A percentile compares a stretch with the other conserved stretches of the same genome.
These are phyloP conservation scores for Thunnus thynnus DNA, from an alignment of 2,113 vertebrate genomes.

Conservation along the genomic window DNA sequence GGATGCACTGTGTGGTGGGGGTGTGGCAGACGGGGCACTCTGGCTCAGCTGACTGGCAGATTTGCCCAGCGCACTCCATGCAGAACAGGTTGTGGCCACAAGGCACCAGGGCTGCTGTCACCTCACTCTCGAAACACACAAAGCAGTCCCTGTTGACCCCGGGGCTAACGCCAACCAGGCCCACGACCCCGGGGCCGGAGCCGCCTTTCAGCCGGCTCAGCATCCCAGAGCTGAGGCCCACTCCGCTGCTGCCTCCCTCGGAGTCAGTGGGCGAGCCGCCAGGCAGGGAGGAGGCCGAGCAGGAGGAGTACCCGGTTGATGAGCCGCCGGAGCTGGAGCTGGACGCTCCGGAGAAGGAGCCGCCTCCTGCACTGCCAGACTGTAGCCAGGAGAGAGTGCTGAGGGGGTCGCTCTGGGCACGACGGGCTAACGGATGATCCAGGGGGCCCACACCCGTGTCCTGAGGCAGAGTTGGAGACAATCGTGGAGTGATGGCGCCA, in stretches of 20 bases:
- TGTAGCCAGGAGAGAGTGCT: slow-evolving; percentile 92
- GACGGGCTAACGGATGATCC: slow-evolving; percentile 91
- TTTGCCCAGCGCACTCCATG: slow-evolving; percentile 97
- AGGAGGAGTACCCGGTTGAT: slow-evolving; percentile 90
- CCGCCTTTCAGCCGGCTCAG: slow-evolving; percentile 82
- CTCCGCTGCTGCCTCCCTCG: slow-evolving; percentile 80
- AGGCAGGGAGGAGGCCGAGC: slow-evolving; percentile 89
- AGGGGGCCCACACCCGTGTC: slow-evolving; percentile 76
- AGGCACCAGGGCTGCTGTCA: slow-evolving; percentile 94
- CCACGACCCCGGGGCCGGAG: slow-evolving; percentile 72
- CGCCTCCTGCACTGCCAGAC: slow-evolving; percentile 78
- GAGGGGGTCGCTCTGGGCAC: slow-evolving; percentile 91
- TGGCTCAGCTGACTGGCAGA: slow-evolving; percentile 91
- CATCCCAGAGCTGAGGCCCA: slow-evolving; percentile 75
- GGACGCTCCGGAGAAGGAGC: slow-evolving; percentile 89
- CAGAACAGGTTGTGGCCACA: slow-evolving; percentile 99
- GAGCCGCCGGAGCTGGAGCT: slow-evolving; percentile 85
- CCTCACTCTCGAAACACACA: slow-evolving; percentile 95
- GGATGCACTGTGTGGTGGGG: slow-evolving; percentile 96
- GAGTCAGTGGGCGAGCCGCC: slow-evolving; percentile 91
- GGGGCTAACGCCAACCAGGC: slow-evolving; percentile 74
- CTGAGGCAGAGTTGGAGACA: slow-evolving; percentile 85
- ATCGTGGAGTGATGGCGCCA: slow-evolving; percentile 86
- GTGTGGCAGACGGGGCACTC: slow-evolving; percentile 95
- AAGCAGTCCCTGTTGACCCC: slow-evolving; percentile 91